Evolutionary conservation across 2,797 vertebrate species (phyloP).

Genomic region (Threskiornis aethiopicus): DNA sequence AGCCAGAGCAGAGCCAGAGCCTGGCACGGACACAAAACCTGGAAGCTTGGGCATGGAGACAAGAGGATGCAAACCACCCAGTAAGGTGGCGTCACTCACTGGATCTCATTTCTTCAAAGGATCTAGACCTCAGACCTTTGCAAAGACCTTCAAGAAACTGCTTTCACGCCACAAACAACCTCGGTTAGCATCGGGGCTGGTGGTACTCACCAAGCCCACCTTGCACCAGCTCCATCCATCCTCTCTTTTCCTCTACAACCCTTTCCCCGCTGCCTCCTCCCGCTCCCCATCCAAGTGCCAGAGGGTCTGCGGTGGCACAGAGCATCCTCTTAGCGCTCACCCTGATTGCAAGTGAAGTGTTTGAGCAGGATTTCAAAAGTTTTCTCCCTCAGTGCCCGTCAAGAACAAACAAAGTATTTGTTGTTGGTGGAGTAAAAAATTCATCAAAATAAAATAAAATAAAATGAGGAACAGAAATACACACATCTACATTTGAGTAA

Average conservation of each 20-base stretch:
- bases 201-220: background rate
- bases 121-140: background rate
- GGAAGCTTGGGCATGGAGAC: rapidly evolving
- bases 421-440: slow-evolving; percentile 67
- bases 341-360: slow-evolving; percentile 20
- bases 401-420: slow-evolving; percentile 67
- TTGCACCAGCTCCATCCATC: background rate
- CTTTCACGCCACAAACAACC: background rate
- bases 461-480: slow-evolving; percentile 26
- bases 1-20: background rate
- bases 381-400: background rate
- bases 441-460: slow-evolving; percentile 67
- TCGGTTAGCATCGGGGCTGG: rapidly evolving
- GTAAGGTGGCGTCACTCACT: rapidly evolving
- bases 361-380: slow-evolving; percentile 33
- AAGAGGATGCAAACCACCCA: background rate
- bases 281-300: rapidly evolving
- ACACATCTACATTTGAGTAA: slow-evolving; percentile 51
- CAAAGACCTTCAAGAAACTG: background rate
- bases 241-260: too few species aligned
- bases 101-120: background rate
- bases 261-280: background rate
- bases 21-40: background rate
- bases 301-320: background rate
- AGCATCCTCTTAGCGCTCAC: background rate